phyloP scores from a whole-genome alignment of 2,797 vertebrate genomes.

The Alfaro cultratus region DNA sequence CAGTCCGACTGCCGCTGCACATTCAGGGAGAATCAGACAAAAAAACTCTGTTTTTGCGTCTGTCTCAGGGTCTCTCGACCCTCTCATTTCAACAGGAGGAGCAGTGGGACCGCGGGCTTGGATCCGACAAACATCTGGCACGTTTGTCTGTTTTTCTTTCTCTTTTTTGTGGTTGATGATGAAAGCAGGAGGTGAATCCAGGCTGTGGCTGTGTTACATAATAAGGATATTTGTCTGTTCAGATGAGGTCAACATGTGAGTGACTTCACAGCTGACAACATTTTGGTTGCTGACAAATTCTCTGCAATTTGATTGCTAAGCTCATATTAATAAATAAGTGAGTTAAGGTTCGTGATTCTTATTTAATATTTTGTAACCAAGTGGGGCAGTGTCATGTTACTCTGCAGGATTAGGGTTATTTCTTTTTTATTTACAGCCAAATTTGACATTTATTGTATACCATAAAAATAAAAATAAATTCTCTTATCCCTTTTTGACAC shows the following conservation, averaged over 20 bases:
- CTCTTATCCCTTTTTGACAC: not conserved
- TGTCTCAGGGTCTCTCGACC: slow-evolving; percentile 11
- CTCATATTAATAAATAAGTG: not conserved
- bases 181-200: slow-evolving; percentile 38
- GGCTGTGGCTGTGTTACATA: slow-evolving; percentile 11
- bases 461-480: not conserved
- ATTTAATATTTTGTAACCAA: not conserved
- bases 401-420: not conserved
- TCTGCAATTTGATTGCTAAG: not conserved
- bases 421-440: not conserved
- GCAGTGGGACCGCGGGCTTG: slow-evolving; percentile 33
- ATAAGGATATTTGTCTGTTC: slow-evolving; percentile 23
- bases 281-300: not conserved
- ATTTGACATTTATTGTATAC: not conserved
- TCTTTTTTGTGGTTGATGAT: slow-evolving; percentile 33
- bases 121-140: slow-evolving; percentile 60
- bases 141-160: not conserved
- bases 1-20: slow-evolving; percentile 52
- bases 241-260: slow-evolving; percentile 1
- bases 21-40: slow-evolving; percentile 48
- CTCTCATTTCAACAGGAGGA: slow-evolving; percentile 3
- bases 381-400: not conserved
- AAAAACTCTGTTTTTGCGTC: not conserved
- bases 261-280: slow-evolving; percentile 1
- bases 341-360: slow-evolving; percentile 5